Percentiles rank a stretch among this genome's conserved stretches.
Conservation (phyloP, 2,113 vertebrate genomes). For the Loxodonta africana region DNA sequence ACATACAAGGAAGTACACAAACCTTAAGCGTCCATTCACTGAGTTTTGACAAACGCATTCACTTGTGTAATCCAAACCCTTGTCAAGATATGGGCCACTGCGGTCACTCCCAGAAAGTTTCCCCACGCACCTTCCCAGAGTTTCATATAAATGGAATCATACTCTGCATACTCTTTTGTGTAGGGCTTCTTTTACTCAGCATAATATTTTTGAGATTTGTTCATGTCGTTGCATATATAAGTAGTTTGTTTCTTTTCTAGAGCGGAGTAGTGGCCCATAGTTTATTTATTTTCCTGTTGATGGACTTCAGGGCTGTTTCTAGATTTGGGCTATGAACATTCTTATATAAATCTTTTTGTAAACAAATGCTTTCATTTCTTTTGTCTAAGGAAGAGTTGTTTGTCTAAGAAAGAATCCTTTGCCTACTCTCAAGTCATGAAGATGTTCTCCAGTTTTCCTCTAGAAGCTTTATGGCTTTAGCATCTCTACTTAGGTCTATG, state of each 20-base stretch:
- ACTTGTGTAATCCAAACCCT: background rate
- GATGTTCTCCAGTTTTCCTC: background rate
- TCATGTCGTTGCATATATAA: too few relatives aligned
- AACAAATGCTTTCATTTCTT: background rate
- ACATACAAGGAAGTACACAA: background rate
- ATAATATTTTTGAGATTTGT: background rate
- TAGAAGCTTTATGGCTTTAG: background rate
- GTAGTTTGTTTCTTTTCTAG: background rate
- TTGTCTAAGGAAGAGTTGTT: background rate
- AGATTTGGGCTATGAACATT: background rate
- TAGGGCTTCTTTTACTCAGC: background rate
- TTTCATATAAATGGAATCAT: background rate
- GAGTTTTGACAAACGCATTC: background rate
- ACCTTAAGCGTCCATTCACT: background rate
- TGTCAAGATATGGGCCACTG: background rate
- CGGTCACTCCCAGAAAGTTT: background rate
- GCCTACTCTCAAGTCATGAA: background rate
- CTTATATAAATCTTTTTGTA: background rate
- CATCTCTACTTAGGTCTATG: background rate
- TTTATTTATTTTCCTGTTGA: background rate
- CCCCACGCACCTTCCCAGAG: background rate
- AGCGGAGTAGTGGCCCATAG: background rate
- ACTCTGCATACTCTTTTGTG: background rate
- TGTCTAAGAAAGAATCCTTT: background rate
- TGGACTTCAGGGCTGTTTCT: background rate